phyloP scores from a whole-genome alignment of 2,888 invertebrate genomes.

The Hartigia nigra region DNA sequence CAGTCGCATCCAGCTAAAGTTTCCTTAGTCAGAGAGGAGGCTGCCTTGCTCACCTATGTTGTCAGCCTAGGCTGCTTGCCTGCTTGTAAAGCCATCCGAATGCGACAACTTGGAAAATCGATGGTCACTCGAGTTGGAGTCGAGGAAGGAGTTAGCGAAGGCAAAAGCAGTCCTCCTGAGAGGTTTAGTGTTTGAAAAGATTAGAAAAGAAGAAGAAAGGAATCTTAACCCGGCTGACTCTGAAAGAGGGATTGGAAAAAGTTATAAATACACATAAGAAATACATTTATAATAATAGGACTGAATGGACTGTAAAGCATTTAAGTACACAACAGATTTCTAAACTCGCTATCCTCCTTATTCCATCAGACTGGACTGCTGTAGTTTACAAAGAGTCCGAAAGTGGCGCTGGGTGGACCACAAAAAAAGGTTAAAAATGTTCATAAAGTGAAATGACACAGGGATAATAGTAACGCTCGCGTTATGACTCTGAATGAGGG shows the following conservation, averaged over 20 bases:
- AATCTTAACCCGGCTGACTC: no score
- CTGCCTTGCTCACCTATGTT: neutral
- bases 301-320: neutral
- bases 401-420: neutral
- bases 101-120: slow-evolving; percentile 6
- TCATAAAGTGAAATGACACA: neutral
- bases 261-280: neutral
- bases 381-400: neutral
- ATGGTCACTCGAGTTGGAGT: neutral
- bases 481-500: neutral
- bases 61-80: neutral
- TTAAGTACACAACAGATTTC: neutral
- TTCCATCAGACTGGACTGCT: neutral
- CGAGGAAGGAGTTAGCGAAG: neutral
- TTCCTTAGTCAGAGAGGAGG: neutral
- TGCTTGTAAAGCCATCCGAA: slow-evolving; percentile 21
- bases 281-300: neutral
- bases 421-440: neutral
- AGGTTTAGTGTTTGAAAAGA: neutral
- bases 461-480: neutral
- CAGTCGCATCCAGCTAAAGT: neutral
- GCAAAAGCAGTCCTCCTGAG: neutral
- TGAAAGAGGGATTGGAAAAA: neutral
- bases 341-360: neutral
- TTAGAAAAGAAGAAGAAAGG: neutral